A percentile compares a stretch with the other conserved stretches of the same genome.
phyloP scores from a whole-genome alignment of 1,140 invertebrate genomes.

The Caenorhabditis inopinata region DNA sequence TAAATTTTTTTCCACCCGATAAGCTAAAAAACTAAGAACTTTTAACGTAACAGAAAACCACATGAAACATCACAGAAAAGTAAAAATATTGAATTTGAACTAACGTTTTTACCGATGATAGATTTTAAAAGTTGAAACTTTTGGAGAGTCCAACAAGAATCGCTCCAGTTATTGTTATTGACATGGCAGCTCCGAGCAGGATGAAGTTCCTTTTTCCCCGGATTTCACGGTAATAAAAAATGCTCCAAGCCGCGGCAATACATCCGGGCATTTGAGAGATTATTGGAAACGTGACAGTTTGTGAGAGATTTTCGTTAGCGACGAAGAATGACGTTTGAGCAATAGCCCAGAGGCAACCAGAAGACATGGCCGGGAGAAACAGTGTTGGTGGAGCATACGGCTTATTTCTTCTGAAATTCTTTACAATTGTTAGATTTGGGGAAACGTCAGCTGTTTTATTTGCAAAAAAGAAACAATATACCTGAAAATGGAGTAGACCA shows the following conservation, averaged over 20 bases:
- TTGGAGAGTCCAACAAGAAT: conserved; percentile 39
- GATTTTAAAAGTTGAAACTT: conserved; percentile 35
- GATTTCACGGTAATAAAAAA: conserved; percentile 46
- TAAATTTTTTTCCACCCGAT: no score
- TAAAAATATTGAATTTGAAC: no score
- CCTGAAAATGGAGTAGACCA: conserved; percentile 62
- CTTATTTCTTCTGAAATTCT: conserved; percentile 21
- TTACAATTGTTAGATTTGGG: no score
- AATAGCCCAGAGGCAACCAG: conserved; percentile 40
- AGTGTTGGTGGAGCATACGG: conserved; percentile 15
- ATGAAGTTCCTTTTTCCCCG: conserved; percentile 28
- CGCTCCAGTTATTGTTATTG: conserved; percentile 37
- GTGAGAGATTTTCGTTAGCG: conserved; percentile 41
- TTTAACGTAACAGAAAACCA: no score
- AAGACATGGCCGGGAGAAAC: conserved; percentile 27
- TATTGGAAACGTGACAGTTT: conserved; percentile 42
- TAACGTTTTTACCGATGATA: no score
- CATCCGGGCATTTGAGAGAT: conserved; percentile 44
- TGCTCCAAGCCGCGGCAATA: conserved; percentile 46
- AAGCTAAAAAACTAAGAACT: no score
- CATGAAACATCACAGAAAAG: no score
- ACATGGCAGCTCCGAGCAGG: conserved; percentile 39
- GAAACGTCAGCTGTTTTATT: no score
- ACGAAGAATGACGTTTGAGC: conserved; percentile 44
- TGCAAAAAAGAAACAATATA: background rate